Evolutionary conservation across 2,888 invertebrate genomes (phyloP), one percentile per base, ranked within the genome.

Genomic region (Tromatobia lineatoria): DNA sequence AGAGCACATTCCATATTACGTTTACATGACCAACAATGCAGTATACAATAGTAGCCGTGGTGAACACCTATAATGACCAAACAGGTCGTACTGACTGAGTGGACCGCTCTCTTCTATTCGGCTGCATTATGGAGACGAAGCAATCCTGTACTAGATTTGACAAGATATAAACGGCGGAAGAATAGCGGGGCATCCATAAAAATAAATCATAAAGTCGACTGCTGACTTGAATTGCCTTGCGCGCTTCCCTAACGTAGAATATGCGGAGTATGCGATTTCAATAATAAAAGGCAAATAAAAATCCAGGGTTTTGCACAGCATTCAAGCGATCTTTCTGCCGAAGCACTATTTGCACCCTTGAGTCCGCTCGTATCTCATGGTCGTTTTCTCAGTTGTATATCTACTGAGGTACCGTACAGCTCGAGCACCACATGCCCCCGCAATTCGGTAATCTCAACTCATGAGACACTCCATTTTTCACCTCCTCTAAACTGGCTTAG

Each of bases 261-360:
- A 91, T 88, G 91, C 92, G 88, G 89, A 89, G 90, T 89, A 87
- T 89, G 92, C 91, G 90, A 92, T 93, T 93, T 91, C 90, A 93
- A 93, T 93, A 92, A 92, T 93, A 92, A 93, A 93, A 93, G 85
- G 89, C 88, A 85, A 92, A 92, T 92, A 91, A 93, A 92, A 92
- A 89, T 90, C 88, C 76, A 54, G 50, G 54, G 50, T 73, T 76
- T 73, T 76, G 18, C 54, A 20, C 69, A 34, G 61, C 64, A 34
- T 66, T 15, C 47, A 20, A n/a, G 38, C 66, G 70, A 73, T 74
- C 29, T n/a, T 34, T 18, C 52, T 13, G 38, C 25, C 38, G 15
- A 42, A 15, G 57, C 34, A 34, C 70, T 38, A 57, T 38, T 75
- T 47, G 45, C 54, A 15, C 45, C 61, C 64, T 34, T 34, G 47